Percentiles rank a stretch among this genome's conserved stretches.
Conservation (phyloP, 2,797 vertebrate genomes). For the Graptemys geographica region DNA sequence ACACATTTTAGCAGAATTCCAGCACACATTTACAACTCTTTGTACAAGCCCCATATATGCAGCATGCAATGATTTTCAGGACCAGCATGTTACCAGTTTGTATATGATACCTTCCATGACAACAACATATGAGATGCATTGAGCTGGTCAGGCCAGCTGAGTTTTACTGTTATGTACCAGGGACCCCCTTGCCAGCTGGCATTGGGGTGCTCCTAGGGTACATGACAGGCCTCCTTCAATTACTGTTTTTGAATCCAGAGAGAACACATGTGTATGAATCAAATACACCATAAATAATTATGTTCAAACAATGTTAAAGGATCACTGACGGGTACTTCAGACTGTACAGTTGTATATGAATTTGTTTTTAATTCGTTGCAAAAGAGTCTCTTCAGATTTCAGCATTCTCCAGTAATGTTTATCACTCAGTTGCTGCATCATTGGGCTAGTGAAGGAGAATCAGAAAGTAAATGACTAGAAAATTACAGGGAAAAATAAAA, state of each 20-base stretch:
- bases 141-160: not conserved
- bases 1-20: not conserved
- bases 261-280: not conserved
- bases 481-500: not conserved
- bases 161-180: not conserved
- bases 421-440: not conserved
- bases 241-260: not conserved
- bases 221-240: fast-evolving
- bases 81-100: not conserved
- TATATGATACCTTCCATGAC: not conserved
- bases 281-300: not conserved
- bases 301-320: not conserved
- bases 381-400: not conserved
- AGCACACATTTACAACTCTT: not conserved
- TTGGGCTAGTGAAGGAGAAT: not conserved
- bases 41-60: not conserved
- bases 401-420: not conserved
- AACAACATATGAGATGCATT: not conserved
- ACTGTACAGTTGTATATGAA: not conserved
- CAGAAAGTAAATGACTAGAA: not conserved
- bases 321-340: fast-evolving
- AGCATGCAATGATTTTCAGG: not conserved
- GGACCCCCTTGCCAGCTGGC: not conserved
- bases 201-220: not conserved
- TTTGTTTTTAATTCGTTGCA: not conserved